Percentiles rank a stretch among this genome's conserved stretches.
phyloP scores from a whole-genome alignment of 37 sponge, comb jelly and placozoan genomes.

The Corticium candelabrum region DNA sequence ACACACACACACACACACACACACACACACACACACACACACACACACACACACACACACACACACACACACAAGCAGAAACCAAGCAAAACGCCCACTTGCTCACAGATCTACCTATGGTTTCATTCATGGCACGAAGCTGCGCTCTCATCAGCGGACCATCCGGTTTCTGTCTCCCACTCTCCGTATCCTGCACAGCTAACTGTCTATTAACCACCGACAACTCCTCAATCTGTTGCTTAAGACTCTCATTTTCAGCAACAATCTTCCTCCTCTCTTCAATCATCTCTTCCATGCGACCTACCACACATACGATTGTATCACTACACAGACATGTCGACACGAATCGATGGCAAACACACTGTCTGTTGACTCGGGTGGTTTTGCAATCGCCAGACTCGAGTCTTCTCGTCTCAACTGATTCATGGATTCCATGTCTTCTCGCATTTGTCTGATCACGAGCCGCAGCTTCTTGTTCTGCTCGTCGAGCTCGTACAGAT shows the following conservation, averaged over 20 bases:
- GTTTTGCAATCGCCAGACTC: too few relatives aligned
- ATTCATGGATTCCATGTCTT: conserved; percentile 1
- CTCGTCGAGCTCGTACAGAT: background rate
- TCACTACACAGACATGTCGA: too few relatives aligned
- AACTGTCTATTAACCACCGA: background rate
- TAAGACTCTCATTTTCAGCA: background rate
- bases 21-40: too few relatives aligned
- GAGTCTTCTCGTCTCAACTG: too few relatives aligned
- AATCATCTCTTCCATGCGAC: background rate
- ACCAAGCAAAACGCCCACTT: too few relatives aligned
- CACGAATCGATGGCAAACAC: too few relatives aligned
- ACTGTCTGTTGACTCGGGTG: too few relatives aligned
- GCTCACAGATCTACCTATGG: too few relatives aligned
- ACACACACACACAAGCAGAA: too few relatives aligned
- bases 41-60: too few relatives aligned
- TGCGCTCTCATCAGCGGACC: background rate
- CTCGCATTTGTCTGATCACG: background rate
- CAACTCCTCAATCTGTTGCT: background rate
- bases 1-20: too few relatives aligned
- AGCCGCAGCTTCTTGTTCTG: background rate
- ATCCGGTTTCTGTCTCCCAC: background rate
- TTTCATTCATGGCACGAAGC: background rate
- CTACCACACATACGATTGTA: too few relatives aligned
- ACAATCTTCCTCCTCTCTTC: background rate
- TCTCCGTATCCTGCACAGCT: background rate